Evolutionary conservation across 2,888 invertebrate genomes (phyloP).

Genomic region (Electrophaes corylata): DNA sequence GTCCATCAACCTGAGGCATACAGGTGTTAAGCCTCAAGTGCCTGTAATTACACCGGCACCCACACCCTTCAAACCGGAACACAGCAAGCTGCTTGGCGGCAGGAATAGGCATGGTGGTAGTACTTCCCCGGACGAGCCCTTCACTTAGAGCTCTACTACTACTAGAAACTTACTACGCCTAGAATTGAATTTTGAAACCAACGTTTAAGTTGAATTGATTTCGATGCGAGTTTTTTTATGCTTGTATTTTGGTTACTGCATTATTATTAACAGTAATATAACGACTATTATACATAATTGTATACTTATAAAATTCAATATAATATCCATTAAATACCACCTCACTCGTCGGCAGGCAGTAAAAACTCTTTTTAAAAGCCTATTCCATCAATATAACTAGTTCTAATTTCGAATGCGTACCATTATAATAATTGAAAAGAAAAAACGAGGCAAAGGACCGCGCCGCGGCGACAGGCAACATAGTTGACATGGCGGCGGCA

Average conservation of each 20-base stretch:
- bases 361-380: constrained; percentile 19
- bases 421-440: constrained; percentile 46
- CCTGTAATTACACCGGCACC: too few relatives aligned
- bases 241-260: neutral
- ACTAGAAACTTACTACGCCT: too few relatives aligned
- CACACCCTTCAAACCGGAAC: too few relatives aligned
- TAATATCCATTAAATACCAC: constrained; percentile 13
- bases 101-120: too few relatives aligned
- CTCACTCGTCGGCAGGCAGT: constrained; percentile 1
- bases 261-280: too few relatives aligned
- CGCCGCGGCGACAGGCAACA: constrained; percentile 54
- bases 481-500: constrained; percentile 64
- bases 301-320: constrained; percentile 18
- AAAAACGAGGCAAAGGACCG: constrained; percentile 47
- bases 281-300: neutral
- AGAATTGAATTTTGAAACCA: constrained; percentile 3
- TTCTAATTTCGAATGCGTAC: constrained; percentile 56
- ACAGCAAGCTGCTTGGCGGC: too few relatives aligned
- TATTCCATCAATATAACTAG: constrained; percentile 40
- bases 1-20: too few relatives aligned
- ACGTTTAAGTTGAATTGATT: constrained; percentile 2
- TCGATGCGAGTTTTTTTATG: neutral
- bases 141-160: too few relatives aligned
- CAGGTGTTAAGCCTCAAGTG: too few relatives aligned
- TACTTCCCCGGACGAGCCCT: too few relatives aligned